Conservation (phyloP, 2,113 vertebrate species). For the Rhinolophus ferrumequinum region DNA sequence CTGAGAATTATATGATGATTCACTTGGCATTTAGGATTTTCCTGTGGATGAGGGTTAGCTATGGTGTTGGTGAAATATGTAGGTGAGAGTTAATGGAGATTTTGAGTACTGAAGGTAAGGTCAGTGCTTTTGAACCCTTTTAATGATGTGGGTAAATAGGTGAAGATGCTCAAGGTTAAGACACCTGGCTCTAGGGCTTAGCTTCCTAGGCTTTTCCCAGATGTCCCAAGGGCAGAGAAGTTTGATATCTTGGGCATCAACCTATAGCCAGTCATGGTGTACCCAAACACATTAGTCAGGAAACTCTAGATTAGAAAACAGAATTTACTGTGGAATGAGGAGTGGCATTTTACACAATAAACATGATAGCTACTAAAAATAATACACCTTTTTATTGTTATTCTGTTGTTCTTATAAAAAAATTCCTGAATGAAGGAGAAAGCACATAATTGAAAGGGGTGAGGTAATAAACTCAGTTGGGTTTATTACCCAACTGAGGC, state of each 20-base stretch:
- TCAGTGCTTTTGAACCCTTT: neutral
- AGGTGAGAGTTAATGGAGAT: neutral
- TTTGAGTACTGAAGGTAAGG: neutral
- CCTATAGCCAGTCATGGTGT: neutral
- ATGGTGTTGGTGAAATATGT: neutral
- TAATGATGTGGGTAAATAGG: neutral
- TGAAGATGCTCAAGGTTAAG: neutral
- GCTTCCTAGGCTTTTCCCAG: neutral
- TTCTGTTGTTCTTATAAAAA: neutral
- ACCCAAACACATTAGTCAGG: neutral
- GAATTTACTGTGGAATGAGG: neutral
- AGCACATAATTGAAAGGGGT: neutral
- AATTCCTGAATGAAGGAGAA: neutral
- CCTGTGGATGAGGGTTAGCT: neutral
- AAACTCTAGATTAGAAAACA: conserved; percentile 10
- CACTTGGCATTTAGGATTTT: neutral
- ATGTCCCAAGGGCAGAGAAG: neutral
- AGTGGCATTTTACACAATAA: neutral
- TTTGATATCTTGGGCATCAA: neutral
- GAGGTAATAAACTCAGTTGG: neutral
- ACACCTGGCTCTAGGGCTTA: neutral
- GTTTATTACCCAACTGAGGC: too few species aligned
- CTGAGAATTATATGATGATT: neutral
- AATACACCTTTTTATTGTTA: neutral
- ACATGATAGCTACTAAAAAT: neutral